phyloP scores from a whole-genome alignment of 2,797 vertebrate species.

The Erpetoichthys calabaricus region DNA sequence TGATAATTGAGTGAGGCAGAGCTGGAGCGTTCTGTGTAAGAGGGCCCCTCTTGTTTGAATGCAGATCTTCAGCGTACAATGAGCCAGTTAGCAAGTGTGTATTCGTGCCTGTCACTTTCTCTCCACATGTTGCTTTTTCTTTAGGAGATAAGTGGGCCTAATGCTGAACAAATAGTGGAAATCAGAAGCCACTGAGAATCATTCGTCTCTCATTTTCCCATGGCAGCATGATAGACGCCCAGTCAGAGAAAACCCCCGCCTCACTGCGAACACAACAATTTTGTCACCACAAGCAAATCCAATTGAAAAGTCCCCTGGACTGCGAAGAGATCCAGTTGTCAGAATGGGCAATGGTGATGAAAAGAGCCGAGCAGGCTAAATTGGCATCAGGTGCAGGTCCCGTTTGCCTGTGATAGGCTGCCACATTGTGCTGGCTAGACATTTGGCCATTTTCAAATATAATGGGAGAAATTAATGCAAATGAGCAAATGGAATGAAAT shows the following conservation, averaged over 20 bases:
- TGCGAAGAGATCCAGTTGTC: constrained; percentile 75
- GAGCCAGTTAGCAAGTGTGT: constrained; percentile 70
- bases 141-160: constrained; percentile 98
- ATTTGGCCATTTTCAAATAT: constrained; percentile 94
- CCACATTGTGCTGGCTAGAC: constrained; percentile 87
- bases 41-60: constrained; percentile 92
- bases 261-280: constrained; percentile 72
- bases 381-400: constrained; percentile 91
- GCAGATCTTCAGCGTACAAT: constrained; percentile 78
- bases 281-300: constrained; percentile 95
- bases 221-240: constrained; percentile 87
- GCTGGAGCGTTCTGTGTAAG: constrained; percentile 58
- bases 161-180: constrained; percentile 99
- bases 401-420: constrained; percentile 74
- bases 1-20: constrained; percentile 96
- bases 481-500: constrained; percentile 95
- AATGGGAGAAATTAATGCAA: constrained; percentile 99
- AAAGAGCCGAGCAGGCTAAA: constrained; percentile 77
- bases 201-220: constrained; percentile 96
- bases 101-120: constrained; percentile 92
- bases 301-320: constrained; percentile 83
- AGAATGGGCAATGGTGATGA: constrained; percentile 73
- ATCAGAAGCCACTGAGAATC: constrained; percentile 99
- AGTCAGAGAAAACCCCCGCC: constrained; percentile 39
- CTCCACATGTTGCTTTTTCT: constrained; percentile 98